phyloP scores from a whole-genome alignment of 2,113 vertebrate genomes.

The Peucedramus taeniatus region DNA sequence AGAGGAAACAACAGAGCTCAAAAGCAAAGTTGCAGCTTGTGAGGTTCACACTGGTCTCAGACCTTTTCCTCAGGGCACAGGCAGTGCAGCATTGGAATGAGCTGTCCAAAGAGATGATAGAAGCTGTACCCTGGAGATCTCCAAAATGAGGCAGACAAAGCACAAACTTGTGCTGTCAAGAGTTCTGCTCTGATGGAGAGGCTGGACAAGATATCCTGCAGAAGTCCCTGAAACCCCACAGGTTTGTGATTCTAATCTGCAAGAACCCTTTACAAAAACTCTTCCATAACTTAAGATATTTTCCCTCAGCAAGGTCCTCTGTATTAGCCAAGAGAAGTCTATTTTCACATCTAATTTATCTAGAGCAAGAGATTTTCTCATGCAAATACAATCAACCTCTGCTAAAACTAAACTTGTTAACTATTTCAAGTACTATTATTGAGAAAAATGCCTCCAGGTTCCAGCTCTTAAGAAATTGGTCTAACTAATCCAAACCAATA shows the following conservation, averaged over 20 bases:
- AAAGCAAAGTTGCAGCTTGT: neutral
- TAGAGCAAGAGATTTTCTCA: neutral
- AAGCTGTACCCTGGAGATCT: neutral
- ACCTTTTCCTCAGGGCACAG: neutral
- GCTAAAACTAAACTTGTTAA: neutral
- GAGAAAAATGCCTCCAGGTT: neutral
- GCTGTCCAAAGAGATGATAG: neutral
- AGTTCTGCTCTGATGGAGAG: neutral
- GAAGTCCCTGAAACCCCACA: neutral
- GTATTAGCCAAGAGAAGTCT: neutral
- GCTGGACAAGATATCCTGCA: neutral
- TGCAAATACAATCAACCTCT: neutral
- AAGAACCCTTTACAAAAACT: neutral
- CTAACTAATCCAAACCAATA: neutral
- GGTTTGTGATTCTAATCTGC: neutral
- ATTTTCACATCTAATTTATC: neutral
- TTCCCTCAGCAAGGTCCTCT: neutral
- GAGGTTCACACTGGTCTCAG: neutral
- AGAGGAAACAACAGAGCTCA: neutral
- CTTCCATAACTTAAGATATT: neutral
- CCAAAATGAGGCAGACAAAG: neutral
- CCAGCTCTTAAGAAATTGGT: neutral
- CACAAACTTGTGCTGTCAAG: accelerated
- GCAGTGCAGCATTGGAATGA: neutral
- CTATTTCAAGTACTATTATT: neutral